A percentile compares a stretch with the other conserved stretches of the same genome.
Conservation (phyloP, 2,888 invertebrate species). For the Papilio gigon region DNA sequence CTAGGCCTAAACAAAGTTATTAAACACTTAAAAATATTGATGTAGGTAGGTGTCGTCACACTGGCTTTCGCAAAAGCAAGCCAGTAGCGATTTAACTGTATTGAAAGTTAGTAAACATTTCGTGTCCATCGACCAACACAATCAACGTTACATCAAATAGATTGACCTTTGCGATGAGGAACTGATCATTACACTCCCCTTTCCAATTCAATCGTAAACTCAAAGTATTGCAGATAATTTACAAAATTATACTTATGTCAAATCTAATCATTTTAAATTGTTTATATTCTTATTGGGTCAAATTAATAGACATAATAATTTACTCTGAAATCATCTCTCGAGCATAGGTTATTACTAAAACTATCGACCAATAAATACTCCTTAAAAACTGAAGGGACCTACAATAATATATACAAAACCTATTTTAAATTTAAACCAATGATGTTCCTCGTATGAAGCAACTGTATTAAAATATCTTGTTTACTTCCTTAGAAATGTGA, state of each 20-base stretch:
- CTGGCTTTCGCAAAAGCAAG: background rate
- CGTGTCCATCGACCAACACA: conserved; percentile 12
- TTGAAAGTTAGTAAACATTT: background rate
- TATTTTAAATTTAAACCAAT: no score
- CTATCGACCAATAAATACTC: no score
- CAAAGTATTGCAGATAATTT: background rate
- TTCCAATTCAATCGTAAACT: conserved; percentile 1
- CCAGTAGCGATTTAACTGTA: background rate
- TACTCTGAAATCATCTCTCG: background rate
- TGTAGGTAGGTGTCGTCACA: background rate
- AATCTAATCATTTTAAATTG: background rate
- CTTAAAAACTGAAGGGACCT: no score
- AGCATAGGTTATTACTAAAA: no score
- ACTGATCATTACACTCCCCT: conserved; percentile 11
- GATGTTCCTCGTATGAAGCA: no score
- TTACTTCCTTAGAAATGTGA: no score
- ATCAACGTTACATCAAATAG: conserved; percentile 22
- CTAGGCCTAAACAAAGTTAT: background rate
- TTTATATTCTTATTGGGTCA: background rate
- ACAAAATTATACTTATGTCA: background rate
- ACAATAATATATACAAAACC: no score
- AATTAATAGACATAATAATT: background rate
- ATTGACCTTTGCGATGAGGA: no score
- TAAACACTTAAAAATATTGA: background rate
- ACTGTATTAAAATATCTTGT: no score